Evolutionary conservation across 2,113 vertebrate genomes (phyloP).

Genomic region (Lipotes vexillifer): DNA sequence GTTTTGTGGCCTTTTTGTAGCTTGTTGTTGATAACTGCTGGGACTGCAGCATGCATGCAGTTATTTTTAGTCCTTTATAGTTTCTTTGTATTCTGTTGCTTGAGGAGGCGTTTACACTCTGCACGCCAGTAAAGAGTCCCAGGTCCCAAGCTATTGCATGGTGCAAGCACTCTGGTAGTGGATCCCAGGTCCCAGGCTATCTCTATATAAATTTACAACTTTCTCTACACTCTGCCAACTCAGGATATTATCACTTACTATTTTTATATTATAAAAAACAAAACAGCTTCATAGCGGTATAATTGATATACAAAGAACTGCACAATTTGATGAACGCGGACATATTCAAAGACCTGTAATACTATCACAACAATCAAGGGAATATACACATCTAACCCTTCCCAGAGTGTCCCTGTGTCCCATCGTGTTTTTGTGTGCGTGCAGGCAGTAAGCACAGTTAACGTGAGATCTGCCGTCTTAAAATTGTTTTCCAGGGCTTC

Average conservation of each 20-base stretch:
- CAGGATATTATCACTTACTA: neutral
- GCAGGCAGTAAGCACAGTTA: neutral
- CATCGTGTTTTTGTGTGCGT: neutral
- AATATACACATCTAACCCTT: neutral
- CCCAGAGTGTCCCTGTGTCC: neutral
- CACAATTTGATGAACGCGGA: neutral
- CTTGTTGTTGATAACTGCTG: neutral
- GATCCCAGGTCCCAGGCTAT: neutral
- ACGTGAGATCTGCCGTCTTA: neutral
- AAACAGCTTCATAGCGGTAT: neutral
- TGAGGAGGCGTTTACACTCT: neutral
- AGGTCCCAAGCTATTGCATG: neutral
- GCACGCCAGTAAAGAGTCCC: neutral
- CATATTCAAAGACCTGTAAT: neutral
- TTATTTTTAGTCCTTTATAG: neutral
- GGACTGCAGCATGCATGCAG: neutral
- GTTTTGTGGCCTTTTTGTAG: neutral
- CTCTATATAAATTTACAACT: neutral
- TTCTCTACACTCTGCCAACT: neutral
- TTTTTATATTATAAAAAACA: neutral
- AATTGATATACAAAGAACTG: neutral
- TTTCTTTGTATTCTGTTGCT: neutral
- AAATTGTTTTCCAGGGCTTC: neutral
- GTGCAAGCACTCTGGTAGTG: neutral
- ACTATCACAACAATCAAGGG: neutral